Evolutionary conservation across 2,113 vertebrate species (phyloP), one percentile per base, ranked within the genome.

Genomic region (Engraulis encrasicolus): DNA sequence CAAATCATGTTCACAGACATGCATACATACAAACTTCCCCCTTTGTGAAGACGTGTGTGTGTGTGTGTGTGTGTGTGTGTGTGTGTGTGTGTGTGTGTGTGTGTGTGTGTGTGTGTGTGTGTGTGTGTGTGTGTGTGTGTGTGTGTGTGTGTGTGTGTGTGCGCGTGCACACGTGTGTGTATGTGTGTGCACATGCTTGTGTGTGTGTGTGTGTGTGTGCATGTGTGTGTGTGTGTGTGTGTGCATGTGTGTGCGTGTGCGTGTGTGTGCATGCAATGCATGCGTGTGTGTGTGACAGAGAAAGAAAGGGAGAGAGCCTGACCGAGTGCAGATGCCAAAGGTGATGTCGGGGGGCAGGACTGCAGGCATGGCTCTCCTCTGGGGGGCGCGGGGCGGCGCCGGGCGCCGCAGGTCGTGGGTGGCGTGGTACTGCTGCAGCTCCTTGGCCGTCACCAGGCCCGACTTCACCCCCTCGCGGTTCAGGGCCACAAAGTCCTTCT

Each of bases 371-470:
- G 84, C 19, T 90, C 74, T 78, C 87, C 34, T 87, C 19, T 4
- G 6, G 79, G 27, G 78, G 6, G 19, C 82, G 80, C 0, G 87
- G 90, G 5, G 86, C 18, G 78, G 58, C 0, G 87, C 31, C 0
- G 86, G 91, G 82, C 91, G 9, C 6, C 89, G 92, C 37, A 89
- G 78, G 83, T 95, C 91, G 0, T 89, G 94, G 74, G 91, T 91
- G 79, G 92, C 92, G 0, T 94, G 94, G 92, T 95, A 98, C 6
- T 95, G 93, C 40, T 93, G 85, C 37, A 94, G 92, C 78, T 98
- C 95, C 0, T 80, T 92, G 66, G 95, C 89, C 0, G 94, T 97
- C 77, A 95, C 94, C 82, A 95, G 87, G 19, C 97, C 96, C 0
- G 95, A 95, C 27, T 89, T 93, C 45, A 97, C 89, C 0, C 96